Evolutionary conservation across 1,140 invertebrate genomes (phyloP), one percentile per base, ranked within the genome.

Genomic region (Lordiphosa stackelbergi): DNA sequence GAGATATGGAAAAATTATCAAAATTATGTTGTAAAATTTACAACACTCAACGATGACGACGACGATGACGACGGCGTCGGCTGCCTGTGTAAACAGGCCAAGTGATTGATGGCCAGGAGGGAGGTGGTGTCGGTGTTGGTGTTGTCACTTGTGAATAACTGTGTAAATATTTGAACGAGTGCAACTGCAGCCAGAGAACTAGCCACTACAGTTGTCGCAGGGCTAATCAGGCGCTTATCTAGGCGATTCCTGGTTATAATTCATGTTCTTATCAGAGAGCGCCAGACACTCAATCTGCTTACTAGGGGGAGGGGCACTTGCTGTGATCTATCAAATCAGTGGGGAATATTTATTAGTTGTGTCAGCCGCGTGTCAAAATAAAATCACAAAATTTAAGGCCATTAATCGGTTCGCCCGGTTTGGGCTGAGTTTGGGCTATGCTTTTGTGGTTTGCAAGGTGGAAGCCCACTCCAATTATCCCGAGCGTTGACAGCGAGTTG

Each of bases 11-110:
- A 57, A 66, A 75, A 72, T 79, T 79, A 81, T 81, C 75, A 83
- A 70, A 81, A 81, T 81, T 81, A 81, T 83, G 77, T 81, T 81
- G 77, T 81, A 73, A 77, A 75, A 81, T 77, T 84, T 84, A 81
- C 72, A 81, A 69, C 72, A 54, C 58, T 74, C 66, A 19, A 40
- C 22, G 11, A 36, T 19, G 5, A 19, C 35, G 13, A 19, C 31
- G 43, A 45, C 16, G 16, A n/a, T n/a, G n/a, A 16, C 19, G 16
- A 41, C 28, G 57, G 28, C 13, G 22, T 36, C 38, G 45, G 24
- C 37, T 48, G 57, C 12, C 49, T 59, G 61, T 55, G 73, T 56
- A 71, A 61, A 72, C 72, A 70, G 48, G 41, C 56, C 38, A 49
- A 53, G 49, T 81, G 77, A 81, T 81, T 83, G 77, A 81, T 81